Conservation (phyloP, 2,113 vertebrate species). For the Arothron firmamentum region DNA sequence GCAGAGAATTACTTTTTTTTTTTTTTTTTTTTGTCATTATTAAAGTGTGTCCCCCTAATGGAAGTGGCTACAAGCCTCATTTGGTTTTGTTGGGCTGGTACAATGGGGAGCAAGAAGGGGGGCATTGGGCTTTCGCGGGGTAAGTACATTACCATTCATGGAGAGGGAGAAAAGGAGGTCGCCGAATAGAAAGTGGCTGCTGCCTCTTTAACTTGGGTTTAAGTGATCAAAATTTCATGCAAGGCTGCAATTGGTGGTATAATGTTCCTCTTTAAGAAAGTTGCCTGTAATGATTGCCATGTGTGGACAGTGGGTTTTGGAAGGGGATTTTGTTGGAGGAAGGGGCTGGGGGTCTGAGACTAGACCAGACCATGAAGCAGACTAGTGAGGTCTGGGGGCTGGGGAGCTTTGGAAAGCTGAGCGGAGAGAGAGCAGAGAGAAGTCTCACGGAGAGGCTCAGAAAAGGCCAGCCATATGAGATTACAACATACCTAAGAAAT, state of each 20-base stretch:
- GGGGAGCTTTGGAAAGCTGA: constrained; percentile 62
- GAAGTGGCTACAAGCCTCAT: constrained; percentile 74
- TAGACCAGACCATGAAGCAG: constrained; percentile 65
- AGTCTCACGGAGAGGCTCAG: constrained; percentile 68
- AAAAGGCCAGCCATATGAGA: constrained; percentile 73
- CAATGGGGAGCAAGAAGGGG: constrained; percentile 41
- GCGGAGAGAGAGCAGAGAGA: constrained; percentile 57
- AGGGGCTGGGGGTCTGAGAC: constrained; percentile 62
- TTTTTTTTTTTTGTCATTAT: constrained; percentile 49
- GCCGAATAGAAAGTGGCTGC: constrained; percentile 58
- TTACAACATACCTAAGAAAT: constrained; percentile 78
- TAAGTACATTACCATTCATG: constrained; percentile 70
- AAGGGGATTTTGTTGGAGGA: constrained; percentile 53
- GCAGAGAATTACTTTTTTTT: constrained; percentile 38
- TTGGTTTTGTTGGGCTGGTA: constrained; percentile 69
- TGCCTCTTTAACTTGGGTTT: constrained; percentile 77
- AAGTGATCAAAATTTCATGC: constrained; percentile 74
- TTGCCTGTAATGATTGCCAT: constrained; percentile 70
- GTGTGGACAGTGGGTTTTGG: constrained; percentile 70
- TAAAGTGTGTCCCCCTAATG: constrained; percentile 68
- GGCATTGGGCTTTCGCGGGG: constrained; percentile 41
- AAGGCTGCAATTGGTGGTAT: constrained; percentile 69
- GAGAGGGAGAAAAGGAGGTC: constrained; percentile 56
- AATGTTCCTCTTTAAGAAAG: constrained; percentile 72
- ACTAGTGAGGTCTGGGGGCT: constrained; percentile 66